Base-by-base conservation (phyloP, 1,140 invertebrate species). In the Aphis craccivora region DNA sequence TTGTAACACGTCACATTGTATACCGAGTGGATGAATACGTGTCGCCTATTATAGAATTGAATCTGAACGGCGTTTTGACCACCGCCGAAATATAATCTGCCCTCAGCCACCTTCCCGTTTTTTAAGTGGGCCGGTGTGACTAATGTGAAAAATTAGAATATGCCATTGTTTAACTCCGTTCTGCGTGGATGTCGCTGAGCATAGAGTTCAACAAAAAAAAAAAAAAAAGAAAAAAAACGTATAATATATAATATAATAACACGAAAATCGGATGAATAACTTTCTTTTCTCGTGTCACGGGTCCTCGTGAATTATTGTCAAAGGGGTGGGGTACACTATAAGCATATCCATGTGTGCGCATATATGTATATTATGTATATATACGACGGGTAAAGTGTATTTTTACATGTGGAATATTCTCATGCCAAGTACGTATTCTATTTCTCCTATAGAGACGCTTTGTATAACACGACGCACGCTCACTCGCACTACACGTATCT, bases 91-190 rank as follows among this genome's bases (percentile, higher is more conserved):
- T 40, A 40, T 40, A 40, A 89, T 89, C 48, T 89, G 87, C 87
- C 87, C 48, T 89, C 87, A 45, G 87, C 20, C 87, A 53, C 87
- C 87, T 89, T 89, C 87, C 48, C 20, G 87, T 89, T 89, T 40
- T 40, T 35, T 51, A 89, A 89, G 90, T 91, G 67, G 90, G 90
- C 43, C 25, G 90, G 55, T 91, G 60, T 91, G 90, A 91, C 90
- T 91, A 76, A 91, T 81, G 67, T 91, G 67, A 91, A 91, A 91
- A 60, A 91, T 67, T 91, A 91, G 35, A 91, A 76, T 91, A 91
- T 23, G 43, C 90, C 67, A 91, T 91, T 91, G 90, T 91, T 35
- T 91, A 48, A 51, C 14, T 51, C 23, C 14, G 25, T 91, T 76
- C 60, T 91, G 90, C 60, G 90, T 81, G 90, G 90, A 91, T 48